Base-by-base conservation (phyloP, 2,888 invertebrate genomes). In the Raillietiella orientalis region DNA sequence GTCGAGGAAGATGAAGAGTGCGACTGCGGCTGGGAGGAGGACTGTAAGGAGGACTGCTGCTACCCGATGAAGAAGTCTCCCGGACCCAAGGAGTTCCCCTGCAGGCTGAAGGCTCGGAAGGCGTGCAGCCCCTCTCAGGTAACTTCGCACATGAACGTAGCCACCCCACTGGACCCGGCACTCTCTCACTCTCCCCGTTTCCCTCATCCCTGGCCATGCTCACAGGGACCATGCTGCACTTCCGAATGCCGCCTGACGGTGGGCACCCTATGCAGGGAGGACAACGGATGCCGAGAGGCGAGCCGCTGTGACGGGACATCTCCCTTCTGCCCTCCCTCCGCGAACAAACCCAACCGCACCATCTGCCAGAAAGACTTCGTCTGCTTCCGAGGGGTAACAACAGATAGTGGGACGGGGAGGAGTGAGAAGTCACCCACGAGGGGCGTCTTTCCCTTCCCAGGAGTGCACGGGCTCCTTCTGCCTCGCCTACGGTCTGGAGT, bases 401-500 rank as follows among this genome's bases (percentile, higher is more conserved):
- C n/a, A n/a, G n/a, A n/a, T n/a, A n/a, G n/a, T n/a, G n/a, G n/a
- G n/a, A n/a, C n/a, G n/a, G n/a, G n/a, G n/a, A n/a, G n/a, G n/a
- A n/a, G n/a, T n/a, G n/a, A n/a, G n/a, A 11, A 27, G 11, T n/a
- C 17, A 13, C 17, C n/a, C n/a, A n/a, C n/a, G 6, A 14, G 13
- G 14, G 11, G 6, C 10, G 4, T 23, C 8, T 17, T 25, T 34
- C 30, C 27, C 34, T 34, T 41, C 40, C 14, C 41, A 71, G 71
- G 74, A 84, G 47, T 93, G 93, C 43, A 82, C 82, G 0, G 87
- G 84, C 2, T 87, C 87, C n/a, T 84, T 96, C 42, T 96, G 93
- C 52, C 56, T 84, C 36, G 77, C 77, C 4, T 87, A 87, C 44
- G 79, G 82, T 8, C 57, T 93, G 47, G 77, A 84, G 49, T 87